Base-by-base conservation (phyloP, 2,888 invertebrate genomes). In the Apotomis betuletana region DNA sequence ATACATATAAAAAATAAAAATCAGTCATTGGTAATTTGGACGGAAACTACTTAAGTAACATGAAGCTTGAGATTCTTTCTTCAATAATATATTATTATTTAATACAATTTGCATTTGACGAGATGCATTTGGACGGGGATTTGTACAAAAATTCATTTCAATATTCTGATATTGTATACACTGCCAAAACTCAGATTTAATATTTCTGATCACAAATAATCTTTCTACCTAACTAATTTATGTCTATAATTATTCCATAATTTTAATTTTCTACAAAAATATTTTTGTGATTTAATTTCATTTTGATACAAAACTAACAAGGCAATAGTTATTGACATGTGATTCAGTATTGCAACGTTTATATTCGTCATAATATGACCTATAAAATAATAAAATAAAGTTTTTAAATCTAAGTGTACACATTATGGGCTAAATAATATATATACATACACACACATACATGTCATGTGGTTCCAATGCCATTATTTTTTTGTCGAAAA, bases 11-110 rank as follows among this genome's bases (percentile, higher is more conserved):
- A 87, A 81, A 77, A 80, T 85, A 83, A 87, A 87, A 85, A 85
- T 91, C 91, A 91, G 92, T 91, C 90, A 90, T 90, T 90, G 85
- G 86, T 89, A 87, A 83, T 87, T 92, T 92, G 92, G 92, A 92
- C 92, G 92, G 92, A 92, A 87, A 90, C 88, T 91, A 92, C 85
- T 85, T 91, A 92, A 91, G 92, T 92, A 90, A 88, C 86, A 77
- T 83, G 78, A 69, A 72, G 75, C 77, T 82, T 81, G 87, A 90
- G 83, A 87, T 87, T 89, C 84, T 75, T 80, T 81, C 76, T 72
- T 74, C 73, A 75, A 76, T 76, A 74, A 41, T 41, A 41, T 41
- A 6, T 41, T 75, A 71, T 75, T 75, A 65, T 65, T 75, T 74
- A 72, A 73, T 74, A 76, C 59, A 60, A 59, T 75, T 70, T 75